These are phyloP conservation scores for Tuta absoluta DNA, from an alignment of 2,888 invertebrate species.

Conservation along the genomic window DNA sequence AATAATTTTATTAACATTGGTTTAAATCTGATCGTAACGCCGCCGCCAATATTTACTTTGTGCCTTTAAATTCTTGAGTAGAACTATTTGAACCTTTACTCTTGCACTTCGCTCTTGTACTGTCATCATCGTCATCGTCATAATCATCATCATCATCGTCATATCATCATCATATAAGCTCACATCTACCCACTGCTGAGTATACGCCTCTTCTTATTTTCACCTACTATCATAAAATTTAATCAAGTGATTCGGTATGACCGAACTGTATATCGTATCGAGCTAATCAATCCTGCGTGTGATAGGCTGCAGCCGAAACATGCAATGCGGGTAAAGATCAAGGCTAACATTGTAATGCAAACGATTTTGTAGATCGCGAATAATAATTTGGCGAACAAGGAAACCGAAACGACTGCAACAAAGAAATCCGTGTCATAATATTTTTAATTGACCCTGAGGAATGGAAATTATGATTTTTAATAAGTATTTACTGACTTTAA, in stretches of 20 bases:
- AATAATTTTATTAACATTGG: too few species aligned
- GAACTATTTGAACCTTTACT: too few species aligned
- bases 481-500: background rate
- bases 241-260: background rate
- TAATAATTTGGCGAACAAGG: constrained; percentile 1
- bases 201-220: too few species aligned
- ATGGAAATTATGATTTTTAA: background rate
- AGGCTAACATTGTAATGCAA: background rate
- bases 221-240: too few species aligned
- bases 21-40: too few species aligned
- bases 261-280: constrained; percentile 47
- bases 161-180: too few species aligned
- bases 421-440: constrained; percentile 3
- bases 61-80: too few species aligned
- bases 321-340: constrained; percentile 12
- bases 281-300: constrained; percentile 36
- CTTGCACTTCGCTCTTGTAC: too few species aligned
- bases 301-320: constrained; percentile 34
- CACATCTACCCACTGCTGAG: too few species aligned
- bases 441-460: background rate
- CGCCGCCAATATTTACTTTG: too few species aligned
- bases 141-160: too few species aligned
- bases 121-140: too few species aligned
- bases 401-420: background rate
- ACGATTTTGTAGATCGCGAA: constrained; percentile 8